Evolutionary conservation across 2,797 vertebrate species (phyloP), one percentile per base, ranked within the genome.

Genomic region (Hephaestus fuliginosus): DNA sequence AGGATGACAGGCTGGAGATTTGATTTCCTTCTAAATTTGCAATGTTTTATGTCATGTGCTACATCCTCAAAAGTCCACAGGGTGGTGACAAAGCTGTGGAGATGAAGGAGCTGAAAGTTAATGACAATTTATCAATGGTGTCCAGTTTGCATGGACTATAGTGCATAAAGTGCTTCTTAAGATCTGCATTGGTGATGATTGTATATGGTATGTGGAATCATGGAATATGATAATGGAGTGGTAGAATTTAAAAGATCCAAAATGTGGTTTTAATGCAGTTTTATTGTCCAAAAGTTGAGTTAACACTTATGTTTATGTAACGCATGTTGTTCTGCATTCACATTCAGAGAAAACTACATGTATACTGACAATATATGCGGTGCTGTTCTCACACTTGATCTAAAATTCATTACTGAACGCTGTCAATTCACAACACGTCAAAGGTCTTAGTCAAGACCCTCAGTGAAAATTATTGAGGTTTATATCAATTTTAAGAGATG

Each of bases 41-140:
- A 6, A 74, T 3, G 53, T 22, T 39, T 51, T 14, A 43, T 6
- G 36, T 41, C n/a, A 13, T 14, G 58, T 46, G 60, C 61, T 28
- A n/a, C 4, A 25, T 17, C 74, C 13, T 62, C 44, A 62, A 3
- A 68, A 11, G 41, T 77, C 83, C 43, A 83, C 67, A 57, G 5
- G 77, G 43, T 72, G 75, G 62, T 12, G 65, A 56, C 51, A 66
- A 28, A 57, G 14, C n/a, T 18, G 22, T 2, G 44, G 15, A 51
- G 60, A 33, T 57, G 30, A 6, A 33, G 2, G n/a, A 48, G 9
- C 15, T 51, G 5, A 43, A 22, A 14, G 20, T 15, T 4, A n/a
- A 13, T 15, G 14, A 68, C 9, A 12, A 55, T 30, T 3, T 20
- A 25, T 28, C 25, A 81, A 1, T 68, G 33, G 65, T 55, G 48